Conservation (phyloP, 2,113 vertebrate species). For the Antechinus flavipes region DNA sequence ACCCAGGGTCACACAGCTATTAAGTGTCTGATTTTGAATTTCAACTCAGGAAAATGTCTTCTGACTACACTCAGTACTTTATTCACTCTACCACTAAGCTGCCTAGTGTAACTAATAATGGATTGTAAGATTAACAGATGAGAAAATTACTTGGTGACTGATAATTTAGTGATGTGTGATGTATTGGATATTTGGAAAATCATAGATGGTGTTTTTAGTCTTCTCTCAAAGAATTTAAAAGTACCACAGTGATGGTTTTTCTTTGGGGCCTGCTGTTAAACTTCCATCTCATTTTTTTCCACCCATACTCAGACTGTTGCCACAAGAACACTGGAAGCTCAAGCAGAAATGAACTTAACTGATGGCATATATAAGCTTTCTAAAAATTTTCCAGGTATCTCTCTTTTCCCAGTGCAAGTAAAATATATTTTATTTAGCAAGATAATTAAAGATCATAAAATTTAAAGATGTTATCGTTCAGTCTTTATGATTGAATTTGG, state of each 20-base stretch:
- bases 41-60: too few species aligned
- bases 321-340: slow-evolving; percentile 14
- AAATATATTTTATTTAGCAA: background rate
- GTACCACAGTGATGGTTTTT: slow-evolving; percentile 59
- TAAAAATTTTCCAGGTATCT: background rate
- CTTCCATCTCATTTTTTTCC: slow-evolving; percentile 63
- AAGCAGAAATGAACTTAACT: slow-evolving; percentile 4
- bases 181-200: slow-evolving; percentile 63
- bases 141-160: slow-evolving; percentile 29
- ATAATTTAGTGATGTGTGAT: slow-evolving; percentile 48
- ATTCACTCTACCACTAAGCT: too few species aligned
- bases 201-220: slow-evolving; percentile 65
- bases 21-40: too few species aligned
- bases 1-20: too few species aligned
- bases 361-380: slow-evolving; percentile 53
- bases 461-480: too few species aligned
- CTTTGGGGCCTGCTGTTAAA: slow-evolving; percentile 47
- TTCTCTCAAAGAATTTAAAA: slow-evolving; percentile 47
- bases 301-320: slow-evolving; percentile 48
- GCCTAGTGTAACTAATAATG: slow-evolving; percentile 14
- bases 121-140: slow-evolving; percentile 49
- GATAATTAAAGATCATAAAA: background rate
- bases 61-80: too few species aligned
- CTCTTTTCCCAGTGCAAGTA: background rate
- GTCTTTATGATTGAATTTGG: too few species aligned